Conservation (phyloP, 2,888 invertebrate genomes). For the Platycheirus albimanus region DNA sequence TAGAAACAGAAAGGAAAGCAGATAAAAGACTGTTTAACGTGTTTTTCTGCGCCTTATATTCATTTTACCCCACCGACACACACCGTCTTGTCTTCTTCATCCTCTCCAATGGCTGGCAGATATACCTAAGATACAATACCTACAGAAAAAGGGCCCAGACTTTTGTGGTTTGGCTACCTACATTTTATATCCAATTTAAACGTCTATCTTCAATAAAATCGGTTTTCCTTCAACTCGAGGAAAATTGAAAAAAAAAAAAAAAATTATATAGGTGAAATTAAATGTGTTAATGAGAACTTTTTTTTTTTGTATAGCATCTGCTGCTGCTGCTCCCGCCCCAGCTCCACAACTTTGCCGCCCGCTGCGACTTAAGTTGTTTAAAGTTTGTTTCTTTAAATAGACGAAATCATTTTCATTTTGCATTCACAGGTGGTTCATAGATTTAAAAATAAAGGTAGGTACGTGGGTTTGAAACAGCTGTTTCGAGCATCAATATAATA, state of each 20-base stretch:
- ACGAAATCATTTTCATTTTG: slow-evolving; percentile 54
- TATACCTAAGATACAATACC: slow-evolving; percentile 23
- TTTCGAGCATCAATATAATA: slow-evolving; percentile 35
- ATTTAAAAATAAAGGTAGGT: not conserved
- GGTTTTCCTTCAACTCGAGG: slow-evolving; percentile 41
- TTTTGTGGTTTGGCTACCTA: slow-evolving; percentile 46
- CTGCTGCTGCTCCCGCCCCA: too few species aligned
- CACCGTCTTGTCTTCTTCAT: not conserved
- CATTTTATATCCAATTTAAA: slow-evolving; percentile 42
- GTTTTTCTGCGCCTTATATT: slow-evolving; percentile 31
- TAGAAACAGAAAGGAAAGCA: slow-evolving; percentile 59
- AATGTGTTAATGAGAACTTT: slow-evolving; percentile 71
- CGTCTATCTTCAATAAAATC: slow-evolving; percentile 54
- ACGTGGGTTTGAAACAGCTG: slow-evolving; percentile 47
- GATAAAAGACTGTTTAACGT: slow-evolving; percentile 52
- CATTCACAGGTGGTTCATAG: slow-evolving; percentile 58
- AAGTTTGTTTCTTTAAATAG: slow-evolving; percentile 13
- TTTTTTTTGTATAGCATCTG: slow-evolving; percentile 48
- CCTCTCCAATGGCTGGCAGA: not conserved
- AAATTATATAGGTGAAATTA: slow-evolving; percentile 71
- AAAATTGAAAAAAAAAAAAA: slow-evolving; percentile 12
- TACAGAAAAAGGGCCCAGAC: slow-evolving; percentile 50
- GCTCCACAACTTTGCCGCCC: not conserved
- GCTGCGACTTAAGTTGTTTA: not conserved
- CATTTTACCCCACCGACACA: slow-evolving; percentile 4